Conservation (phyloP, 2,113 vertebrate genomes). For the Henicopernis longicauda region DNA sequence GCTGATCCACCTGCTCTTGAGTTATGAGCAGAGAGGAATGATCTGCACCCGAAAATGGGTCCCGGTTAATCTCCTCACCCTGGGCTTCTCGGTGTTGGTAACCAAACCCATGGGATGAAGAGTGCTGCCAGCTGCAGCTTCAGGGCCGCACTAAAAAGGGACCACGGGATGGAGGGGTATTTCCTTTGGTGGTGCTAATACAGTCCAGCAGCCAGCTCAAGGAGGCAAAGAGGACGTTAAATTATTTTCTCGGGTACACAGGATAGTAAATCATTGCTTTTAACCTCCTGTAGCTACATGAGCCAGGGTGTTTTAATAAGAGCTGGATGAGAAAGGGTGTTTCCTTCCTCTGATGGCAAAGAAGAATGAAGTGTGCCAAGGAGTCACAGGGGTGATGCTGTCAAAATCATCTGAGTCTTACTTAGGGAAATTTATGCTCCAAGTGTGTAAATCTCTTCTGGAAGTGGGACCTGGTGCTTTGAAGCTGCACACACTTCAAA, state of each 20-base stretch:
- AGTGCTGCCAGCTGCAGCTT: background rate
- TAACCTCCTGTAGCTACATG: background rate
- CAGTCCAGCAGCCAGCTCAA: fast-evolving
- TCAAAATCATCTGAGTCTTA: background rate
- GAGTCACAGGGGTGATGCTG: background rate
- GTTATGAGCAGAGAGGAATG: background rate
- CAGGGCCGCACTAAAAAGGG: background rate
- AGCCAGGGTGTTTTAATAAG: background rate
- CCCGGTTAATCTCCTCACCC: background rate
- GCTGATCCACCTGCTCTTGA: background rate
- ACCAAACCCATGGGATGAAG: fast-evolving
- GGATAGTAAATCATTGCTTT: background rate
- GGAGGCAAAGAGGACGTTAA: background rate
- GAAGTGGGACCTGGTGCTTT: background rate
- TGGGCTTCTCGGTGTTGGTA: background rate
- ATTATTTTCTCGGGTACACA: background rate
- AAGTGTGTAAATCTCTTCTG: background rate
- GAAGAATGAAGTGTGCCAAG: background rate
- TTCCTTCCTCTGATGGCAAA: background rate
- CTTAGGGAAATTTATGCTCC: background rate
- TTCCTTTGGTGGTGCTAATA: background rate
- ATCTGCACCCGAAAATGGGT: background rate
- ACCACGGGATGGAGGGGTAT: fast-evolving
- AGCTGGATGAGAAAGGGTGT: background rate
- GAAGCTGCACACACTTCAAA: background rate